phyloP scores from a whole-genome alignment of 2,113 vertebrate species.

The Cichladusa arquata region DNA sequence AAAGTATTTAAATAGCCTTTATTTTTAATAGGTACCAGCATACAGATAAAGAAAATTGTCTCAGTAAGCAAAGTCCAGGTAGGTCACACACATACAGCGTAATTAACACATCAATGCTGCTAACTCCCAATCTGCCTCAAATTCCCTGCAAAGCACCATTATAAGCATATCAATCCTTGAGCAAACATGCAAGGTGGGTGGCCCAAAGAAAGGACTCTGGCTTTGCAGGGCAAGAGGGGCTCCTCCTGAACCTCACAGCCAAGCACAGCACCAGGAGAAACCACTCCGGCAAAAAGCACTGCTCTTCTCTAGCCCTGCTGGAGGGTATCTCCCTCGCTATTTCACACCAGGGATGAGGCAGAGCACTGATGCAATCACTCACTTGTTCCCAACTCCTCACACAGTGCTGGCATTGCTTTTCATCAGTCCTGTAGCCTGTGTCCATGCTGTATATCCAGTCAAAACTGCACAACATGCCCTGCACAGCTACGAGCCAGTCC shows the following conservation, averaged over 20 bases:
- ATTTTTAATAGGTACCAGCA: background rate
- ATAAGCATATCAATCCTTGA: background rate
- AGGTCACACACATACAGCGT: background rate
- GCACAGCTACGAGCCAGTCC: background rate
- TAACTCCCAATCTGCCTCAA: background rate
- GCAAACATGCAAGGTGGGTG: background rate
- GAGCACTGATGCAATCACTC: background rate
- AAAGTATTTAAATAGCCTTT: background rate
- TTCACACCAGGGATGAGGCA: background rate
- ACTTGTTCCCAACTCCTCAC: background rate
- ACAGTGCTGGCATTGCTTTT: background rate
- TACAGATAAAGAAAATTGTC: background rate
- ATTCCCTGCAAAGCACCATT: background rate
- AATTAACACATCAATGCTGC: background rate
- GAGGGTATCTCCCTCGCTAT: background rate
- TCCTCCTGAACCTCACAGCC: background rate
- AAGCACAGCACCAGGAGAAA: background rate
- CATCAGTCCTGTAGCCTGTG: background rate
- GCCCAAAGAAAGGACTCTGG: background rate
- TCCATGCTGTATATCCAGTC: rapidly evolving
- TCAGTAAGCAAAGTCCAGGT: background rate
- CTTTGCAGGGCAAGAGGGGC: background rate
- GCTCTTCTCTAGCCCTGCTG: background rate
- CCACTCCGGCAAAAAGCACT: background rate
- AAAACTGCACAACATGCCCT: background rate